Percentiles rank a stretch among this genome's conserved stretches.
These are phyloP conservation scores for Patiria pectinifera DNA, from an alignment of 53 echinoderm and acorn worm genomes.

Conservation along the genomic window DNA sequence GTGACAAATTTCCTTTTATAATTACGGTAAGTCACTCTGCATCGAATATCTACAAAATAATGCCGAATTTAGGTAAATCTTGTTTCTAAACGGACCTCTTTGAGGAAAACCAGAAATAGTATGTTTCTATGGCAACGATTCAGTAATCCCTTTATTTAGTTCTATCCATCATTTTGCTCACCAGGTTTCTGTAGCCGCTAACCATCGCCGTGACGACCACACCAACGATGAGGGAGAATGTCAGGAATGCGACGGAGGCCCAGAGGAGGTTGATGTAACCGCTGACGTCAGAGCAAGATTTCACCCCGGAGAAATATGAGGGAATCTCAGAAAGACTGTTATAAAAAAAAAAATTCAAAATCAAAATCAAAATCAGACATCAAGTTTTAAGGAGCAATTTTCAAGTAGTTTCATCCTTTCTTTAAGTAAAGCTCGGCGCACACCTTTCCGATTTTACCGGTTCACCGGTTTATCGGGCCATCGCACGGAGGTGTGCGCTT, in stretches of 20 bases:
- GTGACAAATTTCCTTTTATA: too few species aligned
- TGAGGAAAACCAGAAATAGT: too few species aligned
- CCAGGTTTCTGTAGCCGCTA: constrained; percentile 79
- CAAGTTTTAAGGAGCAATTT: too few species aligned
- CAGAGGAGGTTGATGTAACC: constrained; percentile 82
- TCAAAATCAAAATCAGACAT: neutral
- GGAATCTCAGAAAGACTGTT: constrained; percentile 79
- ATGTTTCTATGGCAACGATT: neutral
- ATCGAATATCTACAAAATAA: too few species aligned
- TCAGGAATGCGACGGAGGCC: constrained; percentile 79
- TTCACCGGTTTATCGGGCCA: too few species aligned
- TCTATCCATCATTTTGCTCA: constrained; percentile 44
- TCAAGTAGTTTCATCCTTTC: too few species aligned
- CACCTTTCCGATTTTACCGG: too few species aligned
- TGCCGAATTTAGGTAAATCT: too few species aligned
- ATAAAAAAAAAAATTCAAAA: neutral
- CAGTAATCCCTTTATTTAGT: neutral
- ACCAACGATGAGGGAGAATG: constrained; percentile 65
- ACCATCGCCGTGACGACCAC: constrained; percentile 71
- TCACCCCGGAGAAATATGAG: constrained; percentile 81
- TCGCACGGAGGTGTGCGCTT: too few species aligned
- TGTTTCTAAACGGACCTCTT: too few species aligned
- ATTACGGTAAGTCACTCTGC: too few species aligned
- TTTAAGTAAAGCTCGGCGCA: too few species aligned
- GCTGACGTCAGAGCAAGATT: constrained; percentile 74